Conservation (phyloP, 2,113 vertebrate genomes). For the Podocnemis expansa region DNA sequence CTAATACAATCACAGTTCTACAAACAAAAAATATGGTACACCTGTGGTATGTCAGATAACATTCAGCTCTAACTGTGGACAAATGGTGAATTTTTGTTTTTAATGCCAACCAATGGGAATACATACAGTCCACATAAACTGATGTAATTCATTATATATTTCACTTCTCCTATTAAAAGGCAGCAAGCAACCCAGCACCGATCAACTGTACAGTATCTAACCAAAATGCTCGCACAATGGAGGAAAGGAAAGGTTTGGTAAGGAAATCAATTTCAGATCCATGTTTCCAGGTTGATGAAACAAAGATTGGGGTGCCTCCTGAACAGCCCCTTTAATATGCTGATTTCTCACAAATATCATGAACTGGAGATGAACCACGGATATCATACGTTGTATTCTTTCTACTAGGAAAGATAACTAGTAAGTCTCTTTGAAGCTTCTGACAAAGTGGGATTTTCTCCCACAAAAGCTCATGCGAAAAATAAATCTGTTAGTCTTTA, state of each 20-base stretch:
- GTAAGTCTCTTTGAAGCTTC: no score
- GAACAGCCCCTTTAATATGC: slow-evolving; percentile 6
- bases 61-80: background rate
- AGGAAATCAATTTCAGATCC: slow-evolving; percentile 18
- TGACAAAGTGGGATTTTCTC: no score
- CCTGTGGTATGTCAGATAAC: background rate
- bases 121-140: background rate
- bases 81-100: background rate
- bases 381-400: background rate
- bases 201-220: background rate
- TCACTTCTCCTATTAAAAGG: background rate
- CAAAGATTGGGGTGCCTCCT: slow-evolving; percentile 37
- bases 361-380: background rate
- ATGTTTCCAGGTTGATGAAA: background rate
- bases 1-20: background rate
- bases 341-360: slow-evolving; percentile 4
- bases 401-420: background rate
- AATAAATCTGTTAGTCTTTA: no score
- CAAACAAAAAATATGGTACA: background rate
- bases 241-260: slow-evolving; percentile 9
- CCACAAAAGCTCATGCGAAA: no score
- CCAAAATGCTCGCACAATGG: background rate
- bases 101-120: background rate
- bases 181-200: background rate
- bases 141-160: background rate